Evolutionary conservation across 2,888 invertebrate genomes (phyloP), one percentile per base, ranked within the genome.

Genomic region (Phyllotreta striolata): DNA sequence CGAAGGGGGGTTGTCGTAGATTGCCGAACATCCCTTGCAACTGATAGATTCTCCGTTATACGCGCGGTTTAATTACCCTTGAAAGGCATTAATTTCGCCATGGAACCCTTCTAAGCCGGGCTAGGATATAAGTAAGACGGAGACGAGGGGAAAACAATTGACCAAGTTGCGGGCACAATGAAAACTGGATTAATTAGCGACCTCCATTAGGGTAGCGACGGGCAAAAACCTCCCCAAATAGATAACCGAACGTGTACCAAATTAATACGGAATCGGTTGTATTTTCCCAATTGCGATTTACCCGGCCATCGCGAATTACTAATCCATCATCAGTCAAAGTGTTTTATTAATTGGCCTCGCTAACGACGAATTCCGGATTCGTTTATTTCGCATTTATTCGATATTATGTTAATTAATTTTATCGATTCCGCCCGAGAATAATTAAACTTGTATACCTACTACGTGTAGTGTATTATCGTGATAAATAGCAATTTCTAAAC

Each of bases 121-220:
- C 4, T 37, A 38, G 10, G 44, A 38, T 38, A 60, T 54, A 54
- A 52, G 59, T 59, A 59, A 60, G 60, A 60, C 60, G 52, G 44
- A 54, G 60, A 60, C 60, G 52, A 44, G 52, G 38, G 24, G 60
- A 60, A 60, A 60, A 60, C 60, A 60, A 63, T 57, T 57, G 63
- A 57, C 56, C 52, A 57, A 63, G 63, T 63, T 63, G 57, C 46
- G 63, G 57, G 56, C 24, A 56, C 56, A 52, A 52, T 49, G 63
- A 57, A 57, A 62, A 62, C 62, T 55, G 43, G 51, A 63, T 57
- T 63, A 63, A 57, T 60, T 57, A 63, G 39, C 51, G 52, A 57
- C 63, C 51, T 46, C 41, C 43, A 63, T 63, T 63, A 57, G 57
- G 57, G 52, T 63, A 34, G 24, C 38, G 52, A 52, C 39, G 34